Evolutionary conservation across 2,113 vertebrate genomes (phyloP), one percentile per base, ranked within the genome.

Genomic region (Centropus bengalensis): DNA sequence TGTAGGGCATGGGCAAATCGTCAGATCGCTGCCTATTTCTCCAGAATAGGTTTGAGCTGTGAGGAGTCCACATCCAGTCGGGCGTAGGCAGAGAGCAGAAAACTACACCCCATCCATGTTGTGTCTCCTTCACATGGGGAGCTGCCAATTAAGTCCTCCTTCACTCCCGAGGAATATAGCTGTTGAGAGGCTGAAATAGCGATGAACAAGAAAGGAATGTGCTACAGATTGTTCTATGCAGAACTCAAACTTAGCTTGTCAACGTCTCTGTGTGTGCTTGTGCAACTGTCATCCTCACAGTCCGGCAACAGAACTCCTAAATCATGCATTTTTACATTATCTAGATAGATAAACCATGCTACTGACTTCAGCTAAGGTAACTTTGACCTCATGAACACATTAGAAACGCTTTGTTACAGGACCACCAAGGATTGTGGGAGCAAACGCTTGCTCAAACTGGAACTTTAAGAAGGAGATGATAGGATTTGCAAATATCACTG

Each of bases 361-460:
- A 79, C 63, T 54, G 28, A 59, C 75, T 94, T 85, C 67, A 89
- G 47, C 67, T 70, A 42, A 66, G 94, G 75, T 69, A 38, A 54
- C 89, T 75, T 69, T 95, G 91, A 92, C 89, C 93, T 95, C 91
- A 42, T 74, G 78, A 88, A 62, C 74, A 32, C 74, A 51, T 91
- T 89, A 82, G 70, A 82, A 94, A 89, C 80, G 60, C 55, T 83
- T 91, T 88, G 51, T 89, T 86, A 91, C 75, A 77, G 67, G 67
- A 86, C 88, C 47, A 82, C 70, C 70, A 82, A 51, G 30, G 71
- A 27, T 7, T 80, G 75, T 1, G 0, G 79, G 71, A 93, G 82
- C 78, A 92, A 85, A 93, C 76, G 66, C 62, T 62, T 87, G 62
- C 67, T 89, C 78, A 73, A 20, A 82, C 58, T n/a, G 40, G 44